Evolutionary conservation across 1,140 invertebrate species (phyloP).

Genomic region (Zophobas atratus): DNA sequence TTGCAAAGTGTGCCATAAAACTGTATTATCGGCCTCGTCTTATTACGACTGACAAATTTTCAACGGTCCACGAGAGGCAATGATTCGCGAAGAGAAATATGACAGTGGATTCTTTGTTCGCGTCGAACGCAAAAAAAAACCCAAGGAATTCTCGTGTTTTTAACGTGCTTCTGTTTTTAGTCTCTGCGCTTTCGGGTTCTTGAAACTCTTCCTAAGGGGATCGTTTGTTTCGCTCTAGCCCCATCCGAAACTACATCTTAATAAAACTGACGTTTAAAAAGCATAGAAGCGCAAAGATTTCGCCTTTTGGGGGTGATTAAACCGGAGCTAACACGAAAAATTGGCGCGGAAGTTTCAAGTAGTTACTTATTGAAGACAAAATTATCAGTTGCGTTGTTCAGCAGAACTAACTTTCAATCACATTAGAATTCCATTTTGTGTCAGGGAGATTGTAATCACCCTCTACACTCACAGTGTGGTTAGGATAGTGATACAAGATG

Average conservation of each 20-base stretch:
- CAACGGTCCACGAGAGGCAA: not conserved
- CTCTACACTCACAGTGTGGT: too few species aligned
- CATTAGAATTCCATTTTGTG: too few species aligned
- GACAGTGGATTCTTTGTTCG: too few species aligned
- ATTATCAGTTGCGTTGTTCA: too few species aligned
- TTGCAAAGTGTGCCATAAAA: conserved; percentile 37
- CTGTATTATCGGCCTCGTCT: conserved; percentile 18
- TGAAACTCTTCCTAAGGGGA: conserved; percentile 5
- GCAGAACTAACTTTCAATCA: too few species aligned
- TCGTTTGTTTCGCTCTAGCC: not conserved
- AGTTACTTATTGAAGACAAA: too few species aligned
- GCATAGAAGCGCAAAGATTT: not conserved
- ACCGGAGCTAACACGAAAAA: too few species aligned
- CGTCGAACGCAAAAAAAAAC: too few species aligned
- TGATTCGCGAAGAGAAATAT: not conserved
- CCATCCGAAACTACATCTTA: conserved; percentile 11
- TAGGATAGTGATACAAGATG: too few species aligned
- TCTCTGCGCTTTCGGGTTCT: conserved; percentile 4
- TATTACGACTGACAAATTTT: conserved; percentile 21
- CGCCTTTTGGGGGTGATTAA: not conserved
- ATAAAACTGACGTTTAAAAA: conserved; percentile 12
- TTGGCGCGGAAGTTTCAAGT: too few species aligned
- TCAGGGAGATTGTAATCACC: too few species aligned
- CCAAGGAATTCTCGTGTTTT: too few species aligned
- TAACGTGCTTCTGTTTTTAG: not conserved